Evolutionary conservation across 2,888 invertebrate species (phyloP).

Genomic region (Agelastica alni): DNA sequence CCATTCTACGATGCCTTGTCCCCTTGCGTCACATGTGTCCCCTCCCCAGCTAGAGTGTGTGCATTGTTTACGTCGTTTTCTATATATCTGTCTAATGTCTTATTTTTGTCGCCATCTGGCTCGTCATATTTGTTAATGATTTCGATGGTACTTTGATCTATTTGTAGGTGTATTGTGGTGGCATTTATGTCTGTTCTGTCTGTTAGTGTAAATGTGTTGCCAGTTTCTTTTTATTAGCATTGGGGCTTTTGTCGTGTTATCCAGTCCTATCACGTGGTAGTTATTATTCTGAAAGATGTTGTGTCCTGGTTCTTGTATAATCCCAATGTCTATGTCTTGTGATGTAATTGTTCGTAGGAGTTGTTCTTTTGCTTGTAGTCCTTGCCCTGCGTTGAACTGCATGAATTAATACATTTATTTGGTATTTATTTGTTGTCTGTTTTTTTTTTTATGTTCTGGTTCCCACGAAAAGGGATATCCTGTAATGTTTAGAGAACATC

Average conservation of each 20-base stretch:
- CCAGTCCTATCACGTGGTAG: too few relatives aligned
- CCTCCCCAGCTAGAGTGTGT: constrained; percentile 30
- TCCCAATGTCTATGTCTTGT: constrained; percentile 2
- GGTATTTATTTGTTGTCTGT: too few relatives aligned
- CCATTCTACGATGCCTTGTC: too few relatives aligned
- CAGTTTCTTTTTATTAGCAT: not conserved
- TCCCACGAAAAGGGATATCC: too few relatives aligned
- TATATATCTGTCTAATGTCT: too few relatives aligned
- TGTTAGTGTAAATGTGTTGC: not conserved
- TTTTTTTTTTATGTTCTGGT: too few relatives aligned
- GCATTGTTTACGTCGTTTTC: constrained; percentile 20
- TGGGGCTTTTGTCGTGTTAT: not conserved
- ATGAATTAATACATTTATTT: too few relatives aligned
- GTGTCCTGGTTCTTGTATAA: not conserved
- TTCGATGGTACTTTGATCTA: not conserved
- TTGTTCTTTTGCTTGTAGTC: not conserved
- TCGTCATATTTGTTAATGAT: not conserved
- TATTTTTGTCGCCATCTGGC: too few relatives aligned
- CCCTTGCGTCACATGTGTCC: constrained; percentile 23
- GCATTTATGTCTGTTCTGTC: not conserved
- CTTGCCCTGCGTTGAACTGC: too few relatives aligned
- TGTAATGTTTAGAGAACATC: too few relatives aligned
- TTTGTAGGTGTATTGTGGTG: not conserved
- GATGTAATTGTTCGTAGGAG: not conserved
- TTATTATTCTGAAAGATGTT: not conserved